These are phyloP conservation scores for Paracyclopina nana DNA, from an alignment of 1,140 invertebrate species.

Conservation along the genomic window DNA sequence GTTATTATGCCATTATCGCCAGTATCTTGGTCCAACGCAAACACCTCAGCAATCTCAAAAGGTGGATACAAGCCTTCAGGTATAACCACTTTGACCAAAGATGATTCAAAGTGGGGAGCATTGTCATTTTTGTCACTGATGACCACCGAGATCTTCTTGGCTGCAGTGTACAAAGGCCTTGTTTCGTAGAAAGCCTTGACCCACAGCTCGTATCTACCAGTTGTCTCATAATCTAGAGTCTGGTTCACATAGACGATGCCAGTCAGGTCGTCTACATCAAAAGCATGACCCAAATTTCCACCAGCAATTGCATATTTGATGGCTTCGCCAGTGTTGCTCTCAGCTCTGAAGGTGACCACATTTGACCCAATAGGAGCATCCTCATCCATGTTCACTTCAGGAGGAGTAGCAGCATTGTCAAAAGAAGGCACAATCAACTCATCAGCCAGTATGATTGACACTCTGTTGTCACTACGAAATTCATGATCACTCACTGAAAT, in stretches of 20 bases:
- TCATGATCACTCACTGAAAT: constrained; percentile 36
- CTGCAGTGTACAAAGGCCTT: constrained; percentile 49
- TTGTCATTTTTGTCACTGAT: constrained; percentile 84
- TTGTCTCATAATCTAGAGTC: constrained; percentile 69
- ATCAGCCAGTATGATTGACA: constrained; percentile 31
- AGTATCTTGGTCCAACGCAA: constrained; percentile 64
- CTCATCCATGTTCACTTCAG: background rate
- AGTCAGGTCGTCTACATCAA: constrained; percentile 51
- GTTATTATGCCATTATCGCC: constrained; percentile 62
- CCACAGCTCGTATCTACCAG: constrained; percentile 69
- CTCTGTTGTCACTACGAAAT: constrained; percentile 30
- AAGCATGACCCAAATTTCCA: constrained; percentile 65
- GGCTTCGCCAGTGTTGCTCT: constrained; percentile 31
- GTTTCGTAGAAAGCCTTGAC: constrained; percentile 71
- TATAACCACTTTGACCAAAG: constrained; percentile 60
- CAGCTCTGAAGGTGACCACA: background rate
- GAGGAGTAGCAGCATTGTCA: background rate
- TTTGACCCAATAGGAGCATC: background rate
- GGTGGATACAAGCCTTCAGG: constrained; percentile 66
- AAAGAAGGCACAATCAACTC: constrained; percentile 7
- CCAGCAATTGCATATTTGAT: constrained; percentile 78
- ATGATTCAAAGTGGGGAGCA: constrained; percentile 52
- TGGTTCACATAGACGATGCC: constrained; percentile 53
- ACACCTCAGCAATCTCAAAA: constrained; percentile 47
- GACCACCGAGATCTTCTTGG: constrained; percentile 46